A percentile compares a stretch with the other conserved stretches of the same genome.
Evolutionary conservation across 1,140 invertebrate species (phyloP).

Genomic region (Musca vetustissima): DNA sequence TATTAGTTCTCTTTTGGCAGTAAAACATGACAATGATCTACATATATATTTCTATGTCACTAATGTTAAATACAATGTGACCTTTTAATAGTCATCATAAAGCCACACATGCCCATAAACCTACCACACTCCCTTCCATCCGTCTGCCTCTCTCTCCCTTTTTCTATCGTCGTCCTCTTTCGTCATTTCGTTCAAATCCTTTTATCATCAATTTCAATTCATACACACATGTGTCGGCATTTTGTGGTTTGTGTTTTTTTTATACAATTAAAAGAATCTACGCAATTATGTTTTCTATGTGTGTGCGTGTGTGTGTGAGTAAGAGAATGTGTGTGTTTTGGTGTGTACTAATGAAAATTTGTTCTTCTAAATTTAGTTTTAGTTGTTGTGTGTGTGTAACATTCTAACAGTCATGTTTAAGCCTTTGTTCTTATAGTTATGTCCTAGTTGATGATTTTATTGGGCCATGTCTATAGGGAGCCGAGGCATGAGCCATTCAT

Average conservation of each 20-base stretch:
- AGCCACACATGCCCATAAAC: not conserved
- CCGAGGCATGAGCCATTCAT: too few species aligned
- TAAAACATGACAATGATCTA: not conserved
- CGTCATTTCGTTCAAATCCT: too few species aligned
- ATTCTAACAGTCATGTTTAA: too few species aligned
- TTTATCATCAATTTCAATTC: too few species aligned
- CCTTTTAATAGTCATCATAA: constrained; percentile 7
- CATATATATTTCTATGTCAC: not conserved
- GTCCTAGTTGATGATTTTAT: too few species aligned
- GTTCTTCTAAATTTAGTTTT: too few species aligned
- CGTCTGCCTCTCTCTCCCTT: not conserved
- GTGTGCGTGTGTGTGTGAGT: not conserved
- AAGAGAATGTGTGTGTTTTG: not conserved
- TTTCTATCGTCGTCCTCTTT: too few species aligned
- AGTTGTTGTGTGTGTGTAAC: too few species aligned
- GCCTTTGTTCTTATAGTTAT: too few species aligned
- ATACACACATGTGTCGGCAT: too few species aligned
- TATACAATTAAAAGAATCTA: constrained; percentile 12
- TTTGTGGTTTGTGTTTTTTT: constrained; percentile 8
- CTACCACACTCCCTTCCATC: too few species aligned
- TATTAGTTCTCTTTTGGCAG: not conserved
- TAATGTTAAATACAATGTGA: constrained; percentile 5
- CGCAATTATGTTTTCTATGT: constrained; percentile 14
- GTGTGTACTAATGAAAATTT: not conserved
- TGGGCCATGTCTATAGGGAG: too few species aligned